A percentile compares a stretch with the other conserved stretches of the same genome.
Evolutionary conservation across 2,888 invertebrate genomes (phyloP).

Genomic region (Parnassius mnemosyne): DNA sequence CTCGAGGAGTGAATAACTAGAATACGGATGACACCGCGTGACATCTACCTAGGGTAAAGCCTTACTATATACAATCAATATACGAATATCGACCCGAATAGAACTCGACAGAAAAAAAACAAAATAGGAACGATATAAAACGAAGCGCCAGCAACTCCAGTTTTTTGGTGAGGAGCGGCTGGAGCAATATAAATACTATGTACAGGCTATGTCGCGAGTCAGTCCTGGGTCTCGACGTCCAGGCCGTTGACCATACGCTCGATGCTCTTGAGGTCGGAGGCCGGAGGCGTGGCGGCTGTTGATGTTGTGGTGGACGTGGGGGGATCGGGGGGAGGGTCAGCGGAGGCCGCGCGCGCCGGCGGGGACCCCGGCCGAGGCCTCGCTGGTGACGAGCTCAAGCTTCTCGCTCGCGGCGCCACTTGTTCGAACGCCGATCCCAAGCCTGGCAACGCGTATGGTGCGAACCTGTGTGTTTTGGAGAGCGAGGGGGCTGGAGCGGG

Average conservation of each 20-base stretch:
- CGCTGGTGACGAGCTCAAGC: slow-evolving; percentile 82
- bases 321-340: slow-evolving; percentile 78
- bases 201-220: slow-evolving; percentile 62
- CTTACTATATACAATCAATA: slow-evolving; percentile 77
- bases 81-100: slow-evolving; percentile 67
- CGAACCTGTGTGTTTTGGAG: slow-evolving; percentile 87
- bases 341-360: slow-evolving; percentile 74
- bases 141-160: slow-evolving; percentile 46
- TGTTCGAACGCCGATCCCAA: slow-evolving; percentile 93
- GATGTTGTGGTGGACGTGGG: slow-evolving; percentile 77
- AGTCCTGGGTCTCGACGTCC: slow-evolving; percentile 88
- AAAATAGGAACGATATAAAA: slow-evolving; percentile 80
- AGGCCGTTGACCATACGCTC: slow-evolving; percentile 98
- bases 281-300: slow-evolving; percentile 79
- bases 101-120: slow-evolving; percentile 73
- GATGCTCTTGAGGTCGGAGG: slow-evolving; percentile 95
- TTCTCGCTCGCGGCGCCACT: slow-evolving; percentile 88
- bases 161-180: slow-evolving; percentile 36
- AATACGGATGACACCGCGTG: slow-evolving; percentile 26
- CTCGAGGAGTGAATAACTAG: slow-evolving; percentile 33
- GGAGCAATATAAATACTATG: slow-evolving; percentile 71
- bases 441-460: slow-evolving; percentile 92
- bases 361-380: slow-evolving; percentile 62
- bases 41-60: slow-evolving; percentile 59
- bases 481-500: slow-evolving; percentile 84